Conservation (phyloP, 2,888 invertebrate species). For the Sisyra terminalis region DNA sequence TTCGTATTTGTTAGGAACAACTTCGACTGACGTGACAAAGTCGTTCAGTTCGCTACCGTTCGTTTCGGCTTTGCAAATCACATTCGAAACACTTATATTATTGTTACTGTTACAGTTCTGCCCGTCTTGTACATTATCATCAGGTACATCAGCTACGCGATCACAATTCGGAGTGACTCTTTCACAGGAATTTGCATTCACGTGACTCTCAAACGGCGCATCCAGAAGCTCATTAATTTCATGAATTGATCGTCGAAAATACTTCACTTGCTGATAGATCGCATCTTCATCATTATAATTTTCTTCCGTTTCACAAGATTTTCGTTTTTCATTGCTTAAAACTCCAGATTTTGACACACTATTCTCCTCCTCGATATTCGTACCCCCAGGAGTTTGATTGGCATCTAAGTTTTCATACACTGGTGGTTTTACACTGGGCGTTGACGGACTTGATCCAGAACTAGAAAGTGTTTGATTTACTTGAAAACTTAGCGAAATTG, state of each 20-base stretch:
- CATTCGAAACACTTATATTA: not conserved
- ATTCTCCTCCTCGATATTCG: constrained; percentile 10
- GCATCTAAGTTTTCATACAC: not conserved
- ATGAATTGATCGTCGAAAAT: constrained; percentile 53
- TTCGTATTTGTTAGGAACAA: not conserved
- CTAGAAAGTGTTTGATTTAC: constrained; percentile 5
- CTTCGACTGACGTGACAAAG: not conserved
- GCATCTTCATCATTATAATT: constrained; percentile 24
- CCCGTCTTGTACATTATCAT: constrained; percentile 1
- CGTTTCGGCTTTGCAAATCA: not conserved
- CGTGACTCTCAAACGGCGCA: not conserved
- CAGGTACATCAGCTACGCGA: not conserved
- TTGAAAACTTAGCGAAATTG: constrained; percentile 23
- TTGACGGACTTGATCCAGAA: not conserved
- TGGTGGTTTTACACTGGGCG: not conserved
- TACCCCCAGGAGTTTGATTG: constrained; percentile 8
- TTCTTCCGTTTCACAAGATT: constrained; percentile 22
- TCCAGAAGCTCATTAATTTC: constrained; percentile 49
- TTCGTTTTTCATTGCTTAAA: constrained; percentile 20
- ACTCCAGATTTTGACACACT: not conserved
- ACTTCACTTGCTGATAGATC: constrained; percentile 62
- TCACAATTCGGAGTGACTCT: not conserved
- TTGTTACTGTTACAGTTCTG: not conserved
- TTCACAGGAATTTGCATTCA: not conserved
- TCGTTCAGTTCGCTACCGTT: not conserved